These are phyloP conservation scores for Oxycera nigricornis DNA, from an alignment of 2,888 invertebrate genomes.

Conservation along the genomic window DNA sequence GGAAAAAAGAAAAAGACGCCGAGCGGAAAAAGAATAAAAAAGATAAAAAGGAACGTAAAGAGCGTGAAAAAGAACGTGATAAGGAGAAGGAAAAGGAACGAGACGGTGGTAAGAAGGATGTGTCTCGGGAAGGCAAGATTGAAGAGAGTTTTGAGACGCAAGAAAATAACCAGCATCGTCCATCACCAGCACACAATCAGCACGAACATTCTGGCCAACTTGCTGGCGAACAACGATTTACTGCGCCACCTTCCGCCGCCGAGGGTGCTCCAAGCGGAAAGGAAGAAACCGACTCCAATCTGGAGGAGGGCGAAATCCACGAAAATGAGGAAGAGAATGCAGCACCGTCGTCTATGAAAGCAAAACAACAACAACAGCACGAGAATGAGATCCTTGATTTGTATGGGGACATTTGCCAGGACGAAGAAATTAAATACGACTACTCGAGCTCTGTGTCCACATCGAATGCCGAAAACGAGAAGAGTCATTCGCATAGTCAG, in stretches of 20 bases:
- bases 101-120: constrained; percentile 47
- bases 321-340: constrained; percentile 46
- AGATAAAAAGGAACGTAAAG: constrained; percentile 58
- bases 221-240: neutral
- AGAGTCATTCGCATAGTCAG: constrained; percentile 43
- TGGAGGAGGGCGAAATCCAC: constrained; percentile 42
- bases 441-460: constrained; percentile 15
- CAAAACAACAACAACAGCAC: constrained; percentile 43
- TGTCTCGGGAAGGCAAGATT: constrained; percentile 27
- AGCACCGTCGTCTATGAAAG: neutral
- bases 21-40: constrained; percentile 62
- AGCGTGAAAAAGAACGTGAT: constrained; percentile 44
- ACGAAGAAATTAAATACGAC: constrained; percentile 45
- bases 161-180: neutral
- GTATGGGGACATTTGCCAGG: constrained; percentile 48
- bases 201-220: neutral
- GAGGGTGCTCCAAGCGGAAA: neutral
- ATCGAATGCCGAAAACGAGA: neutral
- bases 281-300: constrained; percentile 9
- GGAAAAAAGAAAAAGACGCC: constrained; percentile 68
- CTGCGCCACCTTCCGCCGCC: neutral
- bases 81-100: constrained; percentile 49
- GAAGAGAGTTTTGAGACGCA: constrained; percentile 9
- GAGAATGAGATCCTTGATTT: constrained; percentile 50
- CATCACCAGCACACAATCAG: neutral